These are phyloP conservation scores for Busseola fusca DNA, from an alignment of 2,888 invertebrate genomes.

Conservation along the genomic window DNA sequence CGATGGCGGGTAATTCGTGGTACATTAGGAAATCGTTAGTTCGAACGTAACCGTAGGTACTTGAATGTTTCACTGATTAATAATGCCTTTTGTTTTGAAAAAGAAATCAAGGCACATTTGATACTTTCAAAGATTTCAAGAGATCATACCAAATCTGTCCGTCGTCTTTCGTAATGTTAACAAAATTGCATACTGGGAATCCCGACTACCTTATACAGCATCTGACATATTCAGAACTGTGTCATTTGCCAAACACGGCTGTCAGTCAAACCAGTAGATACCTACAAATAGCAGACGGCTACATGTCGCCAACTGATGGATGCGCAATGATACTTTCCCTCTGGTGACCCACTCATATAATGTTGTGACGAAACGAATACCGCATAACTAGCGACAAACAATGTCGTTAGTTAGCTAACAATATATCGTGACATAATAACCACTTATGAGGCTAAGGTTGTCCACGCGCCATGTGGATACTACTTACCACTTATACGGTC, in stretches of 20 bases:
- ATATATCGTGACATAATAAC: constrained; percentile 70
- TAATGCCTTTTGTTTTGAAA: constrained; percentile 15
- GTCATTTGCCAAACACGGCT: constrained; percentile 34
- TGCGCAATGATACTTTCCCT: constrained; percentile 64
- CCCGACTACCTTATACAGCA: constrained; percentile 7
- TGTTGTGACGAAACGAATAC: constrained; percentile 72
- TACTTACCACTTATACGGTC: constrained; percentile 45
- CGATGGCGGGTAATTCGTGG: constrained; percentile 49
- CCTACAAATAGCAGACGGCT: constrained; percentile 22
- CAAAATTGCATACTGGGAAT: constrained; percentile 24
- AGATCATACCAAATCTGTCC: constrained; percentile 12
- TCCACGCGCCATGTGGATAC: constrained; percentile 53
- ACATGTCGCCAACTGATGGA: constrained; percentile 26
- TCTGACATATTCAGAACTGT: constrained; percentile 23
- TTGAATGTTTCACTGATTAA: constrained; percentile 21
- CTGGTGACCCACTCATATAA: constrained; percentile 63
- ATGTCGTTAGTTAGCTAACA: constrained; percentile 71
- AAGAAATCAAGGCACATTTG: constrained; percentile 15
- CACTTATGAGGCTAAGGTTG: constrained; percentile 86
- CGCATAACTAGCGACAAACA: constrained; percentile 29
- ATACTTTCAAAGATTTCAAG: not conserved
- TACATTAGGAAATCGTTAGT: constrained; percentile 51
- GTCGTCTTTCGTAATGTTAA: constrained; percentile 19
- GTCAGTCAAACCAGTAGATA: constrained; percentile 18
- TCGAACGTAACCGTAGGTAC: constrained; percentile 21